Percentiles rank a stretch among this genome's conserved stretches.
These are phyloP conservation scores for Pseudomugil gertrudae DNA, from an alignment of 2,797 vertebrate genomes.

Conservation along the genomic window DNA sequence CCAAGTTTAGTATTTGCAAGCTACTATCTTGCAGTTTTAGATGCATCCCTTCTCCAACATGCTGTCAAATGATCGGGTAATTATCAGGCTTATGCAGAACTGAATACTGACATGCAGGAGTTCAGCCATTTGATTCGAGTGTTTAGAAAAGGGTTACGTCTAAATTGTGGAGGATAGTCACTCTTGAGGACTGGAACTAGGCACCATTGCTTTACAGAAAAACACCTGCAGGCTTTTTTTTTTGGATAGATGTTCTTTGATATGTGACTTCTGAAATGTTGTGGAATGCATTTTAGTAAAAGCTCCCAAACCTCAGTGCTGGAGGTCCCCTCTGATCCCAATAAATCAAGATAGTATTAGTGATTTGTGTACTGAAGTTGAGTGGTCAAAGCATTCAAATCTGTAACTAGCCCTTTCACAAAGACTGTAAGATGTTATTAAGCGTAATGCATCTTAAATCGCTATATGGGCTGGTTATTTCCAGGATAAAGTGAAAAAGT, in stretches of 20 bases:
- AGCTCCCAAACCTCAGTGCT: constrained; percentile 35
- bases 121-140: too few relatives aligned
- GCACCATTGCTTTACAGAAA: constrained; percentile 11
- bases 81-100: too few relatives aligned
- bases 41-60: too few relatives aligned
- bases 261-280: constrained; percentile 33
- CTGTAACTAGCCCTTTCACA: constrained; percentile 20
- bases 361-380: not conserved
- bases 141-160: too few relatives aligned
- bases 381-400: constrained; percentile 39
- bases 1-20: too few relatives aligned
- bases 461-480: constrained; percentile 28
- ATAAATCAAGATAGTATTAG: constrained; percentile 52
- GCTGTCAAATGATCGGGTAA: too few relatives aligned
- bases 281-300: constrained; percentile 47
- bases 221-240: constrained; percentile 54
- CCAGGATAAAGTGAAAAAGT: constrained; percentile 43
- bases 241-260: constrained; percentile 26
- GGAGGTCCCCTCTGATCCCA: constrained; percentile 44
- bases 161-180: too few relatives aligned
- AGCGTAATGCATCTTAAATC: constrained; percentile 50
- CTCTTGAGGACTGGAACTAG: too few relatives aligned
- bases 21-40: too few relatives aligned
- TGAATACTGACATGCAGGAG: too few relatives aligned
- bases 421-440: constrained; percentile 51